Evolutionary conservation across 2,797 vertebrate species (phyloP).

Genomic region (Vipera latastei): DNA sequence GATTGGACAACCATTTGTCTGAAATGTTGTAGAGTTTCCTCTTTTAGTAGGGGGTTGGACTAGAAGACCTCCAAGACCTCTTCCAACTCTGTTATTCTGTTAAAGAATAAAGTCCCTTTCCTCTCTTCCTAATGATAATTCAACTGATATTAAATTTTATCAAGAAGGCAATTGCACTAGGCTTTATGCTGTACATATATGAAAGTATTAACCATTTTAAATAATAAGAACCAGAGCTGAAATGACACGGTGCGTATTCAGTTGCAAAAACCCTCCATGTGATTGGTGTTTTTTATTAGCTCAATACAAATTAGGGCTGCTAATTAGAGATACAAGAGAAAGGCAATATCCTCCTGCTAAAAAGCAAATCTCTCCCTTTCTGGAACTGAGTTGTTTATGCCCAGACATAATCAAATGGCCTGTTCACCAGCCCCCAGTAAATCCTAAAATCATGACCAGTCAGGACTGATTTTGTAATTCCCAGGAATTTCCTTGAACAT

Average conservation of each 20-base stretch:
- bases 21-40: not conserved
- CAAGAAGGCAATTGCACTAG: not conserved
- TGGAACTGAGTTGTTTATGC: conserved; percentile 59
- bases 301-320: conserved; percentile 43
- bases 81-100: not conserved
- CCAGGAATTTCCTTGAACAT: conserved; percentile 49
- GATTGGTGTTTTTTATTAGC: conserved; percentile 42
- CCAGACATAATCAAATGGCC: conserved; percentile 31
- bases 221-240: conserved; percentile 8
- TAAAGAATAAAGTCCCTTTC: not conserved
- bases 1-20: not conserved
- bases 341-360: conserved; percentile 39
- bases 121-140: not conserved
- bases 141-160: not conserved
- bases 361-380: conserved; percentile 36
- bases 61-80: not conserved
- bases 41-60: not conserved
- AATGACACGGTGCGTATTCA: conserved; percentile 6
- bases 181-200: no score
- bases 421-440: conserved; percentile 52
- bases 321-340: conserved; percentile 58
- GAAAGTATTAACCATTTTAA: not conserved
- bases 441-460: conserved; percentile 48
- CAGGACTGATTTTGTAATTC: conserved; percentile 36
- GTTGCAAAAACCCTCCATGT: conserved; percentile 5